A percentile compares a stretch with the other conserved stretches of the same genome.
Evolutionary conservation across 2,113 vertebrate species (phyloP).

Genomic region (Orthonyx spaldingii): DNA sequence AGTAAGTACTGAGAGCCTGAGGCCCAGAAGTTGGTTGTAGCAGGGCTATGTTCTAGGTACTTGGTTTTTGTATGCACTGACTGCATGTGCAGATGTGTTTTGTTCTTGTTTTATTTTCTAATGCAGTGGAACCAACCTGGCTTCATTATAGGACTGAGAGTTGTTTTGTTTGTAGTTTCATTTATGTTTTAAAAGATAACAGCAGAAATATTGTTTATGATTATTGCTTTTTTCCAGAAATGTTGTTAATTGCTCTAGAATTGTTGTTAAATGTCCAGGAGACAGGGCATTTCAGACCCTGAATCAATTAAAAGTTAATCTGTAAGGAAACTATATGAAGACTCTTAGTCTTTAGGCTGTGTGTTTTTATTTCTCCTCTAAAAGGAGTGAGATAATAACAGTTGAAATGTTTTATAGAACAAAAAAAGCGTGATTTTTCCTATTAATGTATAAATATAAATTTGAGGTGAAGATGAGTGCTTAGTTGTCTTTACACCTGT

Average conservation of each 20-base stretch:
- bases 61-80: too few species aligned
- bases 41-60: not conserved
- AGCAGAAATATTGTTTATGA: not conserved
- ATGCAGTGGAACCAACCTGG: not conserved
- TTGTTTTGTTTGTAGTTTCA: not conserved
- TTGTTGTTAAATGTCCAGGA: not conserved
- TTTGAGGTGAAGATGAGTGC: not conserved
- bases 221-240: not conserved
- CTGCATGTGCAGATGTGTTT: not conserved
- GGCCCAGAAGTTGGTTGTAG: not conserved
- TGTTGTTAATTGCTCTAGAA: not conserved
- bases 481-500: not conserved
- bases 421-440: not conserved
- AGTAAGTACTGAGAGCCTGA: slow-evolving; percentile 72
- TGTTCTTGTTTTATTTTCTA: not conserved
- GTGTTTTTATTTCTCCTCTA: not conserved
- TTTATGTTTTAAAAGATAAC: not conserved
- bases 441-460: not conserved
- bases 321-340: not conserved
- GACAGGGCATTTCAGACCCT: not conserved
- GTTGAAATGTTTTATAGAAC: not conserved
- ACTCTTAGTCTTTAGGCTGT: not conserved
- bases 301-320: not conserved
- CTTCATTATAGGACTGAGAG: fast-evolving
- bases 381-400: not conserved